phyloP scores from a whole-genome alignment of 2,888 invertebrate genomes.

The Atherix ibis region DNA sequence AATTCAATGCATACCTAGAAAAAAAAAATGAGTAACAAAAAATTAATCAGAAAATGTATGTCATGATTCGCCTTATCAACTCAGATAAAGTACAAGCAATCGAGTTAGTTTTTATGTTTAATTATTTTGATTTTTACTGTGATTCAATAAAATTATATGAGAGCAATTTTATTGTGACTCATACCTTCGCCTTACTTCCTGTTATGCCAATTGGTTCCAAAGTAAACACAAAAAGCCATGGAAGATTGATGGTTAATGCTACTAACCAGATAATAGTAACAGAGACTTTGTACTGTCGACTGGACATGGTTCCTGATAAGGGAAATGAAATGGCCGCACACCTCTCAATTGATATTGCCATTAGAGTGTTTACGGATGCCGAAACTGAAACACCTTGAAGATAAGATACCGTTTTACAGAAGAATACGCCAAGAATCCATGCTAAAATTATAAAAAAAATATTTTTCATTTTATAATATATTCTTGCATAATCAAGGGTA shows the following conservation, averaged over 20 bases:
- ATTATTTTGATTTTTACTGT: no score
- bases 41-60: no score
- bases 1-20: conserved; percentile 28
- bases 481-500: no score
- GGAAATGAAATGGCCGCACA: conserved; percentile 36
- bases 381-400: conserved; percentile 41
- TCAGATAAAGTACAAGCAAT: no score
- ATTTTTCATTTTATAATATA: no score
- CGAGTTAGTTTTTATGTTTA: neutral
- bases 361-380: conserved; percentile 39
- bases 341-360: conserved; percentile 40
- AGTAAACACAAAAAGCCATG: conserved; percentile 36
- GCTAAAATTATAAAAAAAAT: conserved; percentile 23
- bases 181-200: conserved; percentile 24
- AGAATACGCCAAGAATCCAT: conserved; percentile 38
- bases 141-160: no score
- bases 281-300: conserved; percentile 22
- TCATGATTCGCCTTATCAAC: no score
- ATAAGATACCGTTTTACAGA: conserved; percentile 40
- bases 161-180: no score
- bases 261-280: conserved; percentile 35
- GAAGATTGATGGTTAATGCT: conserved; percentile 33
- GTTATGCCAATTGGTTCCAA: conserved; percentile 25
- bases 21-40: neutral
- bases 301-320: conserved; percentile 32